Evolutionary conservation across 2,888 invertebrate genomes (phyloP), one percentile per base, ranked within the genome.

Genomic region (Gasteruption jaculator): DNA sequence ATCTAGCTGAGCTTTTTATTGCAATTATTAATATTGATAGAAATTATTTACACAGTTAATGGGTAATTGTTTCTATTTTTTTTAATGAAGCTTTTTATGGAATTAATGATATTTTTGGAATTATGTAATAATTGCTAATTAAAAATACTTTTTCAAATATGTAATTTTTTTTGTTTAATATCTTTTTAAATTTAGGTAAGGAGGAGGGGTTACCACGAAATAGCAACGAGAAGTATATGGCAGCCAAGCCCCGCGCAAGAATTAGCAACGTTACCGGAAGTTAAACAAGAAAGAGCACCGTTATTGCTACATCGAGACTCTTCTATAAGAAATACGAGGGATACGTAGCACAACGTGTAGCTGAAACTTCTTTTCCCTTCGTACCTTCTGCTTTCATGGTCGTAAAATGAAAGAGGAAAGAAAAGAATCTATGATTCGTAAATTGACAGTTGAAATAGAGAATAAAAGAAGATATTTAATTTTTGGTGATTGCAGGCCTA

Each of bases 161-260:
- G 19, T 37, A 21, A 12, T 47, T 19, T 29, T 33, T 15, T 10
- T 27, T 33, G 22, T 12, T 34, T 12, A n/a, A 34, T 31, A 6
- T 11, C 36, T 37, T 39, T 39, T 21, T 19, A 41, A 5, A 15
- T 46, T 2, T 30, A 71, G 71, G 61, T 71, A 49, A 62, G 49
- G 43, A 60, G 63, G 42, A 58, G 64, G 44, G 68, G 68, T 35
- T 67, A 68, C 44, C 65, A 63, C 40, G 68, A 68, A 55, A 57
- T 57, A 49, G 56, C 61, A 29, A 63, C 63, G 21, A 59, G 59
- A 42, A 68, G 60, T 48, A 57, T 66, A 56, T 68, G 63, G 60
- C 68, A 64, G 45, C 61, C 60, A 41, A 65, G 60, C 53, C 62
- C 67, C 7, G 57, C 60, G 31, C 68, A 69, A 47, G 67, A 69